phyloP scores from a whole-genome alignment of 1,140 invertebrate genomes.

The Campoletis sonorensis region DNA sequence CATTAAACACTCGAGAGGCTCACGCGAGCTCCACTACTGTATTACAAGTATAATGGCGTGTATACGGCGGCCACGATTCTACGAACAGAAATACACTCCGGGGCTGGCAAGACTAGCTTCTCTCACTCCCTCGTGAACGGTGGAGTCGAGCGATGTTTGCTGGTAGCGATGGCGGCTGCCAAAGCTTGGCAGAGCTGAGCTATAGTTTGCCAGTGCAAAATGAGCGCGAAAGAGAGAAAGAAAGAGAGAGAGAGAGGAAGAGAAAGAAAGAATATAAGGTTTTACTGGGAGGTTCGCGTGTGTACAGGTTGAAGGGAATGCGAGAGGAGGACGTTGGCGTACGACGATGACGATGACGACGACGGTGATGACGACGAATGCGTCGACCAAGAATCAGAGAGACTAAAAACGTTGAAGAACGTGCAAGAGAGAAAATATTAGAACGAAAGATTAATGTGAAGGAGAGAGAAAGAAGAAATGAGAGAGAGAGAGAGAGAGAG shows the following conservation, averaged over 20 bases:
- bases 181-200: slow-evolving; percentile 64
- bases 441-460: slow-evolving; percentile 16
- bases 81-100: slow-evolving; percentile 69
- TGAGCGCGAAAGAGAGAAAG: neutral
- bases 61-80: slow-evolving; percentile 51
- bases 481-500: slow-evolving; percentile 49
- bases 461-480: slow-evolving; percentile 54
- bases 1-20: slow-evolving; percentile 5
- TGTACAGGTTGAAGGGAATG: slow-evolving; percentile 29
- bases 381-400: neutral
- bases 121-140: slow-evolving; percentile 7
- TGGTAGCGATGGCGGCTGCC: slow-evolving; percentile 55
- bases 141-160: slow-evolving; percentile 18
- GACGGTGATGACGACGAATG: slow-evolving; percentile 42
- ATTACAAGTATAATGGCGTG: slow-evolving; percentile 20
- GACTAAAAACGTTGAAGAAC: neutral
- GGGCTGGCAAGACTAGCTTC: slow-evolving; percentile 52
- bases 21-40: slow-evolving; percentile 21
- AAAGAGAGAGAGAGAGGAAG: neutral
- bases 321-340: slow-evolving; percentile 32
- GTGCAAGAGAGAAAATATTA: slow-evolving; percentile 17
- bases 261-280: slow-evolving; percentile 46
- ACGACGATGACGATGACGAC: slow-evolving; percentile 25
- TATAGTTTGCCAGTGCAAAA: slow-evolving; percentile 46
- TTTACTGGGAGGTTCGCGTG: slow-evolving; percentile 16